These are phyloP conservation scores for Melospiza georgiana DNA, from an alignment of 2,113 vertebrate species.

Conservation along the genomic window DNA sequence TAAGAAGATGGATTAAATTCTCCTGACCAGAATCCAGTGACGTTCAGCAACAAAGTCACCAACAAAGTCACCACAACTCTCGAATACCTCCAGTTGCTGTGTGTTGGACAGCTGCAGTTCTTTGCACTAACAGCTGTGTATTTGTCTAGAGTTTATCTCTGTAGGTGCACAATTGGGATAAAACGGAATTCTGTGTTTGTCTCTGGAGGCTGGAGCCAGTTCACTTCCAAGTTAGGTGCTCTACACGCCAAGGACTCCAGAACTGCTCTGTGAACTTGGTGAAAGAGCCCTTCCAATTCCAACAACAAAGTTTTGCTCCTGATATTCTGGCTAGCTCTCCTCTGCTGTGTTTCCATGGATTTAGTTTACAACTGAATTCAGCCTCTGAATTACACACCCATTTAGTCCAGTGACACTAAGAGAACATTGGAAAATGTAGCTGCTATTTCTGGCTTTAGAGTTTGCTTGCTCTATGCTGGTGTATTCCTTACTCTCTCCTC, in stretches of 20 bases:
- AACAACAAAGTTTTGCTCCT: background rate
- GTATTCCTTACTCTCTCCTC: background rate
- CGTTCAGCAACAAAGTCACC: background rate
- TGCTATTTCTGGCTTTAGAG: background rate
- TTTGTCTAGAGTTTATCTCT: background rate
- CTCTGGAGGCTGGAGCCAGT: background rate
- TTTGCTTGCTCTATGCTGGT: background rate
- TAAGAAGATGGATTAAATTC: background rate
- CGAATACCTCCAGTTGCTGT: background rate
- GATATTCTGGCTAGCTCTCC: background rate
- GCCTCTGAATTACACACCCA: background rate
- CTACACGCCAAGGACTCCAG: background rate
- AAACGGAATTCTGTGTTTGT: background rate
- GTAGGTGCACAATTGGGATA: background rate
- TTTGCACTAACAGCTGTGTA: background rate
- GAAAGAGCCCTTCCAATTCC: conserved; percentile 30
- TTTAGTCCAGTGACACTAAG: background rate
- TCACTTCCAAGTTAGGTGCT: background rate
- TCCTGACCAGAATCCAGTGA: background rate
- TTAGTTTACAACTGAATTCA: background rate
- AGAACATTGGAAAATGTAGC: background rate
- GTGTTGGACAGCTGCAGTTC: background rate
- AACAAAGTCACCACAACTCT: background rate
- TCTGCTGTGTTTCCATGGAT: background rate
- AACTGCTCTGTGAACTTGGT: background rate